Percentiles rank a stretch among this genome's conserved stretches.
These are phyloP conservation scores for Keiferia lycopersicella DNA, from an alignment of 2,888 invertebrate species.

Conservation along the genomic window DNA sequence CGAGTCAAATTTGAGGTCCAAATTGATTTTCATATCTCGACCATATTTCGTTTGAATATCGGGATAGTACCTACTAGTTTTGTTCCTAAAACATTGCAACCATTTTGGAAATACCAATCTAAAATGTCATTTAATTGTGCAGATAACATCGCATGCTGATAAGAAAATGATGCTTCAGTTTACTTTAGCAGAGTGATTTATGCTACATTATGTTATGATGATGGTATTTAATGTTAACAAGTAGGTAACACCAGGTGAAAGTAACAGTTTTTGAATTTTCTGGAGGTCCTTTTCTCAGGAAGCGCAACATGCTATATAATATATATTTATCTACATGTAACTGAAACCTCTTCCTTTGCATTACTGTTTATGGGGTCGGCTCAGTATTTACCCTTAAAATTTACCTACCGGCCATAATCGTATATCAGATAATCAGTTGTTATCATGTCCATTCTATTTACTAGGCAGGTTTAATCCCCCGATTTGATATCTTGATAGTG, in stretches of 20 bases:
- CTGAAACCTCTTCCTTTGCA: too few species aligned
- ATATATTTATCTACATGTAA: too few species aligned
- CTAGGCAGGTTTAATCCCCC: constrained; percentile 73
- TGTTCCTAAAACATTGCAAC: not conserved
- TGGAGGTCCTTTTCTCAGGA: too few species aligned
- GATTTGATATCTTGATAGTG: constrained; percentile 78
- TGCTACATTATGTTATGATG: not conserved
- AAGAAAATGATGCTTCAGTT: not conserved
- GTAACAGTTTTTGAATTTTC: too few species aligned
- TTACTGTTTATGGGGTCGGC: too few species aligned
- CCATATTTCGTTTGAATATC: too few species aligned
- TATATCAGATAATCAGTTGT: constrained; percentile 65
- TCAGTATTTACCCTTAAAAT: not conserved
- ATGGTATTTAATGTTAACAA: not conserved
- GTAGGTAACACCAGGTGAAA: too few species aligned
- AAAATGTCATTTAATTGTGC: not conserved
- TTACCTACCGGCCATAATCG: not conserved
- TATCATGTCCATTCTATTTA: constrained; percentile 74
- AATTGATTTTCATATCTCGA: too few species aligned
- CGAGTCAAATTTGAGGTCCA: too few species aligned
- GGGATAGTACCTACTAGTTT: too few species aligned
- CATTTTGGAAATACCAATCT: not conserved
- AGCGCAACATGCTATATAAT: too few species aligned
- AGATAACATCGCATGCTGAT: not conserved
- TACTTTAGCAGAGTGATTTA: not conserved